Percentiles rank a stretch among this genome's conserved stretches.
These are phyloP conservation scores for Drosophila gunungcola DNA, from an alignment of 1,140 invertebrate genomes.

Conservation along the genomic window DNA sequence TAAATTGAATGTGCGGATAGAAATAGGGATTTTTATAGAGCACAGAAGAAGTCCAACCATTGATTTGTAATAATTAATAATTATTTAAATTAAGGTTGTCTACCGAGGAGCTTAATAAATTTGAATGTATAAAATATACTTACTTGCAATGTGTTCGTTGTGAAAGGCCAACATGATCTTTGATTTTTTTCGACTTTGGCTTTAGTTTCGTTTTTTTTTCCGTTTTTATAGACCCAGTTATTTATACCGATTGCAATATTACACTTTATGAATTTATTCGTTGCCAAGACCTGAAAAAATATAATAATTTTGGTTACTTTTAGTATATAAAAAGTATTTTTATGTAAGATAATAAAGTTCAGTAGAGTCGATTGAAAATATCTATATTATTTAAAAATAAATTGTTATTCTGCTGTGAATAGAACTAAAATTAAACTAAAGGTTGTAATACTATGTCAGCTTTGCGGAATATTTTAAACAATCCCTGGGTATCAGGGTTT, in stretches of 20 bases:
- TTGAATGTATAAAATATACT: slow-evolving; percentile 41
- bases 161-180: slow-evolving; percentile 74
- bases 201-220: background rate
- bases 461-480: too few relatives aligned
- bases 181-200: slow-evolving; percentile 13
- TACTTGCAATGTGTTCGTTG: slow-evolving; percentile 71
- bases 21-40: background rate
- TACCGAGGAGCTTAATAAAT: too few relatives aligned
- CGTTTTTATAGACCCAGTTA: background rate
- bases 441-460: too few relatives aligned
- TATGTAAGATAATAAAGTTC: too few relatives aligned
- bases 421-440: too few relatives aligned
- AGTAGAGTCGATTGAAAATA: too few relatives aligned
- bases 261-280: slow-evolving; percentile 50
- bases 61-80: background rate
- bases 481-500: background rate
- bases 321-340: too few relatives aligned
- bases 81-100: background rate
- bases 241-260: slow-evolving; percentile 45
- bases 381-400: too few relatives aligned
- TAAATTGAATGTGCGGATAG: slow-evolving; percentile 19
- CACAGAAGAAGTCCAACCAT: background rate
- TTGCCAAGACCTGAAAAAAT: slow-evolving; percentile 41
- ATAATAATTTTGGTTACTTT: background rate
- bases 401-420: too few relatives aligned